phyloP scores from a whole-genome alignment of 2,113 vertebrate species.

The Motacilla alba region DNA sequence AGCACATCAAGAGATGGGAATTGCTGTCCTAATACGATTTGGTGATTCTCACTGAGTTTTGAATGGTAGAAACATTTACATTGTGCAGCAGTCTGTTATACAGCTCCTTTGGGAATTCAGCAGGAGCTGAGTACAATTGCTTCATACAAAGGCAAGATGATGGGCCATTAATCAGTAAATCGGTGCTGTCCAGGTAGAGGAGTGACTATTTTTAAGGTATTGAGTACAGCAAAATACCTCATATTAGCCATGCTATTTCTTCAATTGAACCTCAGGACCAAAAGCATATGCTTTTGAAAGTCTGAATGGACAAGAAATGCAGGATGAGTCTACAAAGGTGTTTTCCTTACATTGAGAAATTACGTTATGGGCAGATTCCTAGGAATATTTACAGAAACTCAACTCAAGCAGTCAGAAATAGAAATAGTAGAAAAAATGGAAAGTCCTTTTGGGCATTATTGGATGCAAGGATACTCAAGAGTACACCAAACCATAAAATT shows the following conservation, averaged over 20 bases:
- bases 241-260: background rate
- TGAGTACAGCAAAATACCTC: background rate
- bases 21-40: background rate
- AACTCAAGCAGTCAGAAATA: background rate
- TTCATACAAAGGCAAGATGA: background rate
- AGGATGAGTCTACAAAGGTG: background rate
- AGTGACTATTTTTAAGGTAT: background rate
- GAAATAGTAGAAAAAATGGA: background rate
- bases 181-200: background rate
- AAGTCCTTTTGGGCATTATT: background rate
- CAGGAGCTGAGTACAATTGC: background rate
- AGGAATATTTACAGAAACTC: background rate
- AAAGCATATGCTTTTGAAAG: background rate
- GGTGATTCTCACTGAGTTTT: background rate
- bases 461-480: background rate
- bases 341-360: background rate
- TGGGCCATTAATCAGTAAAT: constrained; percentile 6
- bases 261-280: background rate
- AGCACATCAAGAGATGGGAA: background rate
- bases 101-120: background rate
- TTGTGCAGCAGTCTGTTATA: background rate
- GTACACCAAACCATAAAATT: background rate
- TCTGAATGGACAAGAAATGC: background rate
- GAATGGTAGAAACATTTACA: background rate
- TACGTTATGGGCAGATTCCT: background rate